Percentiles rank a stretch among this genome's conserved stretches.
Conservation (phyloP, 2,888 invertebrate species). For the Timema podura region DNA sequence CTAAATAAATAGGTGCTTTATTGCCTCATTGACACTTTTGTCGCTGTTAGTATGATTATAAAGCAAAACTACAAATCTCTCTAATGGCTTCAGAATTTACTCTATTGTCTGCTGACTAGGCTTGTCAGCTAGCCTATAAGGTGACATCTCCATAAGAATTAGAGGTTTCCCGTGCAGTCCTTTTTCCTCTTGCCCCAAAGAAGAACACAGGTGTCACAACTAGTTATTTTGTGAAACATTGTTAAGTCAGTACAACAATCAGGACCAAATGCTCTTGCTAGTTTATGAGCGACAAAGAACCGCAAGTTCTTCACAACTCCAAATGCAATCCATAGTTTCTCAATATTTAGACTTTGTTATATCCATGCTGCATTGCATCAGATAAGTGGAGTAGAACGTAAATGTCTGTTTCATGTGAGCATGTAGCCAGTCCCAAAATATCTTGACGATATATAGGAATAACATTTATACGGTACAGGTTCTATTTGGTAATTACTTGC, state of each 20-base stretch:
- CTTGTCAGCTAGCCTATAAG: background rate
- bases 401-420: background rate
- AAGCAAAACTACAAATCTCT: background rate
- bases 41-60: background rate
- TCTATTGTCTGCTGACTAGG: background rate
- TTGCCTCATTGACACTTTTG: background rate
- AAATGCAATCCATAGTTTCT: too few species aligned
- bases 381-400: background rate
- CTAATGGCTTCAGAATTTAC: background rate
- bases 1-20: background rate
- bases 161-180: background rate
- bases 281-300: too few species aligned
- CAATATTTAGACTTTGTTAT: background rate
- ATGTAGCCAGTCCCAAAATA: background rate
- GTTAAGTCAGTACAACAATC: background rate
- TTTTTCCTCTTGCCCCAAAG: constrained; percentile 1
- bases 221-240: background rate
- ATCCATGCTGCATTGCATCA: background rate
- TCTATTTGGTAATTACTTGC: background rate
- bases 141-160: background rate
- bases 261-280: background rate
- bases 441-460: background rate
- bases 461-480: background rate
- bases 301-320: too few species aligned
- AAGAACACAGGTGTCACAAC: background rate